phyloP scores from a whole-genome alignment of 2,113 vertebrate genomes.

The Epinephelus lanceolatus region DNA sequence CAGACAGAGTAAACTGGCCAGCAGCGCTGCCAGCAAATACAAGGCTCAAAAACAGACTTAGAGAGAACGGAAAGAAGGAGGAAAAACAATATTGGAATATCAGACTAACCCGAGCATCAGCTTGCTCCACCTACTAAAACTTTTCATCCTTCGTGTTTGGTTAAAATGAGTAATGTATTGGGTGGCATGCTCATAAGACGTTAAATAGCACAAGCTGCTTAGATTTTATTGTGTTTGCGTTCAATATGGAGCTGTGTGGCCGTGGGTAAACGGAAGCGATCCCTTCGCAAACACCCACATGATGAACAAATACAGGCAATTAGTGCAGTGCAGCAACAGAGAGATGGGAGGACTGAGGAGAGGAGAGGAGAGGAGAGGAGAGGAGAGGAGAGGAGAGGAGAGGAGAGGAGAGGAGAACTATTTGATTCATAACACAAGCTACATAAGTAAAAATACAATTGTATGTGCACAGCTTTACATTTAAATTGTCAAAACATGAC shows the following conservation, averaged over 20 bases:
- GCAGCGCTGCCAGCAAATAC: slow-evolving; percentile 77
- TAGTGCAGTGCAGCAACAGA: slow-evolving; percentile 63
- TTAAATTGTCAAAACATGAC: neutral
- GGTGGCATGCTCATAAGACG: slow-evolving; percentile 27
- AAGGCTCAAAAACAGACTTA: slow-evolving; percentile 70
- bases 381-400: neutral
- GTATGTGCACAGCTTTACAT: neutral
- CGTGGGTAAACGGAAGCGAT: slow-evolving; percentile 71
- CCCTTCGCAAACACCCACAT: slow-evolving; percentile 75
- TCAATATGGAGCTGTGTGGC: slow-evolving; percentile 72
- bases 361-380: slow-evolving; percentile 1
- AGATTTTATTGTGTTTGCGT: slow-evolving; percentile 78
- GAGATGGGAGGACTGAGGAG: slow-evolving; percentile 56
- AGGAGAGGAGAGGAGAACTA: neutral
- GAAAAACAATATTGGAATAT: slow-evolving; percentile 34
- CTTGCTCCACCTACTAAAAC: slow-evolving; percentile 39
- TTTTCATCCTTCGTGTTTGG: slow-evolving; percentile 30
- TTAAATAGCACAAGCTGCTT: slow-evolving; percentile 64
- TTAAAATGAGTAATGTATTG: slow-evolving; percentile 62
- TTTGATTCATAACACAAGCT: neutral
- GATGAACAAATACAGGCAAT: slow-evolving; percentile 77
- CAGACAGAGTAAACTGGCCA: slow-evolving; percentile 84
- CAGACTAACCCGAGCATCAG: slow-evolving; percentile 42
- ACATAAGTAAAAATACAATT: neutral
- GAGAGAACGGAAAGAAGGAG: slow-evolving; percentile 28